Evolutionary conservation across 1,140 invertebrate species (phyloP).

Genomic region (Leguminivora glycinivorella): DNA sequence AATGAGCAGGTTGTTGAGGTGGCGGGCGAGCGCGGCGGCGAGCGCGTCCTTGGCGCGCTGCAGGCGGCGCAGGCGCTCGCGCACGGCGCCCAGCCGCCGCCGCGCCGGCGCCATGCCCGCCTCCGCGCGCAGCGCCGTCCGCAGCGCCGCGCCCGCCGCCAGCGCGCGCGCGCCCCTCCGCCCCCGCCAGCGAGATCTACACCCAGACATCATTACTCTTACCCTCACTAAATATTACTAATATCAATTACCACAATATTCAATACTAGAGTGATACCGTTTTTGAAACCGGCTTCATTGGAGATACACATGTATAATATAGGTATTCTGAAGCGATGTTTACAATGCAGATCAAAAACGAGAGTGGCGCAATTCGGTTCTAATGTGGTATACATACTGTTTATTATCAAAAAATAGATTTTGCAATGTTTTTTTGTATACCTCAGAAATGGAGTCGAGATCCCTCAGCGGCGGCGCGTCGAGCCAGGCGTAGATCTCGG

Average conservation of each 20-base stretch:
- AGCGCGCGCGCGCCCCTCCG: constrained; percentile 89
- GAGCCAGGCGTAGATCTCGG: constrained; percentile 50
- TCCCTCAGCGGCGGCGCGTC: constrained; percentile 53
- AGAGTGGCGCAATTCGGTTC: too few species aligned
- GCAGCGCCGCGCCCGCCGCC: constrained; percentile 88
- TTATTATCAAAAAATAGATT: too few species aligned
- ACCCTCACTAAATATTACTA: too few species aligned
- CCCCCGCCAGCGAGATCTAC: constrained; percentile 80
- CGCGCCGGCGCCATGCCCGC: constrained; percentile 35
- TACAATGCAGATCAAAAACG: too few species aligned
- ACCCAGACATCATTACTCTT: constrained; percentile 44
- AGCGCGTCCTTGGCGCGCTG: constrained; percentile 92
- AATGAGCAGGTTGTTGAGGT: constrained; percentile 96
- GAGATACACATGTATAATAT: too few species aligned
- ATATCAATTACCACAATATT: too few species aligned
- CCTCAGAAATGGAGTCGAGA: constrained; percentile 49
- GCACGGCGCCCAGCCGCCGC: constrained; percentile 83
- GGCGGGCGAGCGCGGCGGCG: constrained; percentile 88
- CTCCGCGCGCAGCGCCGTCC: constrained; percentile 86
- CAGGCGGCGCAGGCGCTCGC: constrained; percentile 92
- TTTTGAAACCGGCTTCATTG: too few species aligned
- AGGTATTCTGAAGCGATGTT: too few species aligned
- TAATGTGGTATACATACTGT: too few species aligned
- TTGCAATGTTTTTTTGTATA: constrained; percentile 7
- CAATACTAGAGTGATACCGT: too few species aligned